Evolutionary conservation across 2,113 vertebrate species (phyloP), one percentile per base, ranked within the genome.

Genomic region (Sorex fumeus): DNA sequence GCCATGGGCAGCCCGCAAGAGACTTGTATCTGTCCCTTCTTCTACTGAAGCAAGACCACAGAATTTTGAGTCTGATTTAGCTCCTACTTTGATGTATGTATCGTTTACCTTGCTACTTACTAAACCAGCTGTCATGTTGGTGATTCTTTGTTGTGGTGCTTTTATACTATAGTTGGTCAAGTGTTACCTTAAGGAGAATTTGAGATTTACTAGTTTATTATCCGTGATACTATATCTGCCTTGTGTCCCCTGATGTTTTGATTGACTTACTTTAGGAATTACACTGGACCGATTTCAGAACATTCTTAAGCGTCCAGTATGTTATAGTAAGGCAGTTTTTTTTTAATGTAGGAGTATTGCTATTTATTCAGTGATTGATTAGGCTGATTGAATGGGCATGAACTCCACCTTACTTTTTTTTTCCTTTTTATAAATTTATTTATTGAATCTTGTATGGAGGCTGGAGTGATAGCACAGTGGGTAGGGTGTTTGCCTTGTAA

Each of bases 91-190:
- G 43, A 81, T 28, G 36, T 90, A 64, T 3, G 21, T 81, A 6
- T 87, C 0, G 16, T 64, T 90, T 91, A 83, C 34, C 10, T 91
- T 92, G 43, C 2, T 53, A 57, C 11, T 13, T 43, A 28, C 36
- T 84, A 36, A 77, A 13, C 18, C 43, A 77, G 66, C 16, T 80
- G 36, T 57, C 45, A 47, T 43, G 18, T 82, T 57, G 36, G 47
- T 45, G 36, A 94, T 85, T 88, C 64, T 47, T 83, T 64, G 64
- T 78, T 77, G 74, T 87, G 57, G 34, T 91, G 28, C 10, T 72
- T 93, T 84, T 60, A 5, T 74, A 36, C 2, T 76, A 21, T n/a
- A 74, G 81, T 64, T 75, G 23, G 9, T 72, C 76, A 80, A 66
- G 21, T 89, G 27, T 84, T 91, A 2, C 27, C 36, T 66, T 87